Conservation (phyloP, 2,888 invertebrate genomes). For the Elysia crispata region DNA sequence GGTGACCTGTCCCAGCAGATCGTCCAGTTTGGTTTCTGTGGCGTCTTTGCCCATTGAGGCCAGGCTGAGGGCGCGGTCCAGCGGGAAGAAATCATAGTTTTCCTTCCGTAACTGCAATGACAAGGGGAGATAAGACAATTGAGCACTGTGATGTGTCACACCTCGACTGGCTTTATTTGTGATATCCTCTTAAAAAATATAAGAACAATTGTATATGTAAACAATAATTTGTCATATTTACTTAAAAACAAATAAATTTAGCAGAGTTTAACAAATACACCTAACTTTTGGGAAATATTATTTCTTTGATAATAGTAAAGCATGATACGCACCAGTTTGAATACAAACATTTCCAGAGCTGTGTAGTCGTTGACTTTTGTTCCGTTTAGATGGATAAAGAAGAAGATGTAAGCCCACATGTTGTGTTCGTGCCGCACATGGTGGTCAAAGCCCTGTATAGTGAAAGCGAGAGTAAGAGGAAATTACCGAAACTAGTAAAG, state of each 20-base stretch:
- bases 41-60: slow-evolving; percentile 77
- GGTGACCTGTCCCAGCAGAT: slow-evolving; percentile 74
- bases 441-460: slow-evolving; percentile 74
- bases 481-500: too few relatives aligned
- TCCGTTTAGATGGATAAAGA: slow-evolving; percentile 77
- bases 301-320: not conserved
- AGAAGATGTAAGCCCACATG: slow-evolving; percentile 78
- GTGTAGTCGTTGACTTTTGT: slow-evolving; percentile 77
- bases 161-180: too few relatives aligned
- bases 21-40: slow-evolving; percentile 76
- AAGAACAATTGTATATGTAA: too few relatives aligned
- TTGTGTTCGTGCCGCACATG: slow-evolving; percentile 77
- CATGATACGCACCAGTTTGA: slow-evolving; percentile 72
- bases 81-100: slow-evolving; percentile 76
- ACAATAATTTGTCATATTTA: too few relatives aligned
- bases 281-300: too few relatives aligned
- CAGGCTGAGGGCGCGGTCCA: slow-evolving; percentile 76
- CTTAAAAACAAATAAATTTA: too few relatives aligned
- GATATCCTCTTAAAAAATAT: too few relatives aligned
- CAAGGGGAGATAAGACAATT: too few relatives aligned
- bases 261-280: too few relatives aligned
- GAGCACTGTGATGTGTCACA: too few relatives aligned
- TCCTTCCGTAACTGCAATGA: slow-evolving; percentile 67
- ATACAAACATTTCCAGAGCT: slow-evolving; percentile 76
- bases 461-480: too few relatives aligned